Conservation (phyloP, 1,140 invertebrate species). For the Dendroctonus valens region DNA sequence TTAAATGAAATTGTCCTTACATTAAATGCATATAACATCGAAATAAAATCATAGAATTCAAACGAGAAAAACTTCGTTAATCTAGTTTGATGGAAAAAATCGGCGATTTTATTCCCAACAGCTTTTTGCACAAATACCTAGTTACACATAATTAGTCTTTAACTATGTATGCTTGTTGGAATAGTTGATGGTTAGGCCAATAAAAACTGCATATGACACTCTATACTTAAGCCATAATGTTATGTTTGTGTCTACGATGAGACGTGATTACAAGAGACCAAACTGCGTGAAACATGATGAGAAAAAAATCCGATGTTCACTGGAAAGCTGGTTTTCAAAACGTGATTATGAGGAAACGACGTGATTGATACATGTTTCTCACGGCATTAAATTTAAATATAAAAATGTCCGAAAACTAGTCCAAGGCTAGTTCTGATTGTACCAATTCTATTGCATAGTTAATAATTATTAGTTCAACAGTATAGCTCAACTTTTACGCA, state of each 20-base stretch:
- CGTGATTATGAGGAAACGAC: conserved; percentile 7
- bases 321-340: conserved; percentile 5
- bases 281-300: conserved; percentile 2
- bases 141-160: too few relatives aligned
- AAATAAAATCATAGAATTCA: too few relatives aligned
- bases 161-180: too few relatives aligned
- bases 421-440: not conserved
- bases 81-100: conserved; percentile 5
- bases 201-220: conserved; percentile 1
- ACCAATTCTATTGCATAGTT: too few relatives aligned
- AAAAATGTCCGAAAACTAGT: too few relatives aligned
- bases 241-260: conserved; percentile 6
- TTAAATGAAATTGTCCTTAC: not conserved
- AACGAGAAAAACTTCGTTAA: conserved; percentile 1
- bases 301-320: conserved; percentile 7
- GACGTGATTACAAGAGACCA: conserved; percentile 8
- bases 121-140: too few relatives aligned
- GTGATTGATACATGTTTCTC: conserved; percentile 9
- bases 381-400: conserved; percentile 3
- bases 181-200: not conserved
- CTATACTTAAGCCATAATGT: not conserved
- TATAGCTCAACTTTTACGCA: too few relatives aligned
- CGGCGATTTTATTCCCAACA: not conserved
- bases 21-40: not conserved
- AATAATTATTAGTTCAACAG: too few relatives aligned